These are phyloP conservation scores for Tuta absoluta DNA, from an alignment of 2,888 invertebrate species.

Conservation along the genomic window DNA sequence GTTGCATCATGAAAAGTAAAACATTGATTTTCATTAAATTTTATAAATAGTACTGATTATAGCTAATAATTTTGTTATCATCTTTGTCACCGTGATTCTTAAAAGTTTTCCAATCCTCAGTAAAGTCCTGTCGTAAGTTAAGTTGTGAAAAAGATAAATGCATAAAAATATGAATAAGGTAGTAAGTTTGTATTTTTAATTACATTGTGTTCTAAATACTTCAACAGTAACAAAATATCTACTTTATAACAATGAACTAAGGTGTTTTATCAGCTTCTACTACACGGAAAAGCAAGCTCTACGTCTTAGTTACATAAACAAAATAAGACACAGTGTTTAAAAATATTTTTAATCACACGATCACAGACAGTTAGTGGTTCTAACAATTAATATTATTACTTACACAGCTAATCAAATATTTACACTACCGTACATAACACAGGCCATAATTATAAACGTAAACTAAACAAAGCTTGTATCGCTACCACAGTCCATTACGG, in stretches of 20 bases:
- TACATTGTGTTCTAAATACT: not conserved
- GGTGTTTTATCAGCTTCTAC: not conserved
- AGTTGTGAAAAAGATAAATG: too few species aligned
- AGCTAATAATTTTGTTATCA: too few species aligned
- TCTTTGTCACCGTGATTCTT: too few species aligned
- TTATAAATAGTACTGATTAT: too few species aligned
- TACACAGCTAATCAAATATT: constrained; percentile 43
- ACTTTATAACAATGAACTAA: not conserved
- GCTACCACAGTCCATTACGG: constrained; percentile 22
- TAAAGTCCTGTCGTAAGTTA: too few species aligned
- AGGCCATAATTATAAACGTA: constrained; percentile 12
- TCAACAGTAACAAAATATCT: not conserved
- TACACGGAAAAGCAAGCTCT: too few species aligned
- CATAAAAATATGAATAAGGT: too few species aligned
- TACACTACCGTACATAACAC: constrained; percentile 34
- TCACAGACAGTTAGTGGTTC: constrained; percentile 17
- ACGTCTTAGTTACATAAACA: not conserved
- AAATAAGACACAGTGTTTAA: constrained; percentile 5
- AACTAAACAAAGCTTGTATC: not conserved
- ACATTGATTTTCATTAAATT: not conserved
- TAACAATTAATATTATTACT: constrained; percentile 19
- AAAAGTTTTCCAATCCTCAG: too few species aligned
- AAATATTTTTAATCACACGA: constrained; percentile 24
- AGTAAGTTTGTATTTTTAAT: too few species aligned
- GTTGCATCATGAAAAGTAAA: not conserved